Percentiles rank a stretch among this genome's conserved stretches.
Conservation (phyloP, 2,113 vertebrate species). For the Indicator indicator region DNA sequence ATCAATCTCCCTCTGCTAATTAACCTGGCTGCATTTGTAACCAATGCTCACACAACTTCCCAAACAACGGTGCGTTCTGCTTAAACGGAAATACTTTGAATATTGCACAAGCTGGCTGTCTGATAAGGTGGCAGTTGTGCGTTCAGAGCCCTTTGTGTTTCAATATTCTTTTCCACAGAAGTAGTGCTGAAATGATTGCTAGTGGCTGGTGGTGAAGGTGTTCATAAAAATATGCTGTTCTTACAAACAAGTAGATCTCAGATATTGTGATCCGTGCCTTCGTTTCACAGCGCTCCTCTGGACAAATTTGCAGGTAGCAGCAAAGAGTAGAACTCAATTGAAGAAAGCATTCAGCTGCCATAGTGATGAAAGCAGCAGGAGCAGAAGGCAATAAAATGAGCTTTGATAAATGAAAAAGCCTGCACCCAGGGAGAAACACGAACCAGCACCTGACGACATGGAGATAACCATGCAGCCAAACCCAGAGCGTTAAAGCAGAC, state of each 20-base stretch:
- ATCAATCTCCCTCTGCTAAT: neutral
- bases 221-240: neutral
- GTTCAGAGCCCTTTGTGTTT: neutral
- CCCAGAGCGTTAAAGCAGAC: neutral
- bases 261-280: neutral
- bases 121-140: neutral
- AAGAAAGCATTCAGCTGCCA: neutral
- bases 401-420: slow-evolving; percentile 7
- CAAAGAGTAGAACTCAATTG: neutral
- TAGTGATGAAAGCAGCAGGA: slow-evolving; percentile 7
- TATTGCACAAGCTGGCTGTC: fast-evolving
- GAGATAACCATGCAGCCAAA: neutral
- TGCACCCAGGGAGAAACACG: neutral
- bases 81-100: neutral
- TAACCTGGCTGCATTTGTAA: neutral
- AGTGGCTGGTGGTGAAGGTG: neutral
- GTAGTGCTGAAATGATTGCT: neutral
- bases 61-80: neutral
- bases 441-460: fast-evolving
- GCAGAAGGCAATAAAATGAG: neutral
- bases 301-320: neutral
- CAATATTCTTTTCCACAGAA: neutral
- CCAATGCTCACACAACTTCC: neutral
- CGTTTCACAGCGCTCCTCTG: neutral
- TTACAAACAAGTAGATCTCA: neutral